Evolutionary conservation across 2,113 vertebrate species (phyloP).

Genomic region (Rhodinocichla rosea): DNA sequence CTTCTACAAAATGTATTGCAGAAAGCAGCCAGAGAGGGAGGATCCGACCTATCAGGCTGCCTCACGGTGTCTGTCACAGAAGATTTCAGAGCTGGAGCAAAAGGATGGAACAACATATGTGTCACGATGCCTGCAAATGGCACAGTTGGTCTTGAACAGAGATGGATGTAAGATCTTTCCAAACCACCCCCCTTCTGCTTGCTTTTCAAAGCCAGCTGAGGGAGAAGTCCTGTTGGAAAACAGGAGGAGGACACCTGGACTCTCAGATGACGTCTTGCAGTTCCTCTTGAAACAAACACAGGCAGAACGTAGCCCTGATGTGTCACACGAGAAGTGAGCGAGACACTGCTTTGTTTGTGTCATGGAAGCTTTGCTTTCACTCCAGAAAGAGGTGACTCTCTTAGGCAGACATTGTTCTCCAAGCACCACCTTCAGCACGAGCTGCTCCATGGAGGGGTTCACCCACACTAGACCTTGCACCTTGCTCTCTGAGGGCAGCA

Average conservation of each 20-base stretch:
- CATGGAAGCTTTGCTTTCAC: background rate
- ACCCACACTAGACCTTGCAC: background rate
- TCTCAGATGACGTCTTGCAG: conserved; percentile 72
- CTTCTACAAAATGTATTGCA: conserved; percentile 67
- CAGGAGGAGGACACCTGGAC: conserved; percentile 61
- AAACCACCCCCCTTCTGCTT: background rate
- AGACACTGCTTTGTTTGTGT: background rate
- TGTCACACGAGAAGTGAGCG: background rate
- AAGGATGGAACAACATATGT: conserved; percentile 38
- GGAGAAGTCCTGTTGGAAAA: background rate
- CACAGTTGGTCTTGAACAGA: conserved; percentile 69
- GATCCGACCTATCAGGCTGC: conserved; percentile 9
- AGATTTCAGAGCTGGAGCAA: conserved; percentile 54
- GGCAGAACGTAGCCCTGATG: background rate
- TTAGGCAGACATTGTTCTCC: background rate
- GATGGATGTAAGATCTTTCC: conserved; percentile 67
- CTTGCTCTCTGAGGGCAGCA: background rate
- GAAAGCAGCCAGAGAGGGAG: background rate
- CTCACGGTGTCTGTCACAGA: conserved; percentile 49
- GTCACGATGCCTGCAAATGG: conserved; percentile 68
- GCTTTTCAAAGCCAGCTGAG: conserved; percentile 59
- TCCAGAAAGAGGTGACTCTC: background rate
- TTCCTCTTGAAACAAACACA: conserved; percentile 58
- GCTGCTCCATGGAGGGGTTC: background rate
- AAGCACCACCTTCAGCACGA: background rate